Percentiles rank a stretch among this genome's conserved stretches.
Evolutionary conservation across 2,888 invertebrate species (phyloP).

Genomic region (Trichacis sp.): DNA sequence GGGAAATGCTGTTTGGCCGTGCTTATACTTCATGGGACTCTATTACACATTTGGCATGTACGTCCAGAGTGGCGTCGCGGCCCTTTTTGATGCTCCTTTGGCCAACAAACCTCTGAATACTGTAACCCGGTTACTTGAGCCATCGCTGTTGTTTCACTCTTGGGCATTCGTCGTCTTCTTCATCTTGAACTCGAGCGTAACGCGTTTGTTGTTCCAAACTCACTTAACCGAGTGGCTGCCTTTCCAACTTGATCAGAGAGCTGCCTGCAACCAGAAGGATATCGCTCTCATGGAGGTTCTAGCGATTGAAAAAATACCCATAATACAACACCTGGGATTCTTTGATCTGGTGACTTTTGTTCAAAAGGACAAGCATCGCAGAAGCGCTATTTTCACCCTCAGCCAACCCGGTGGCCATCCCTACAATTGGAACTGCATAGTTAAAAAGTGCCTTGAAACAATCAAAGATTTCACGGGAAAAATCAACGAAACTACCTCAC

Average conservation of each 20-base stretch:
- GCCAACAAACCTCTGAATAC: conserved; percentile 72
- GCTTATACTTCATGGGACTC: conserved; percentile 73
- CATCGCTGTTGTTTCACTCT: conserved; percentile 74
- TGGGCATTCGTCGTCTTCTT: conserved; percentile 81
- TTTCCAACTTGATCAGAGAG: conserved; percentile 73
- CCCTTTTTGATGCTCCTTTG: conserved; percentile 71
- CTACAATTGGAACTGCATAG: conserved; percentile 84
- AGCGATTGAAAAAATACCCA: conserved; percentile 73
- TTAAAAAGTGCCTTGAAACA: conserved; percentile 75
- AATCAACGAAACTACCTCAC: conserved; percentile 69
- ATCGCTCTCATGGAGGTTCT: conserved; percentile 76
- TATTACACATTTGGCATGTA: conserved; percentile 76
- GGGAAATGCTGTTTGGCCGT: conserved; percentile 74
- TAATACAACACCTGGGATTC: conserved; percentile 82
- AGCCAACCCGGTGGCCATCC: conserved; percentile 90
- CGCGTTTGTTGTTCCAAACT: conserved; percentile 79
- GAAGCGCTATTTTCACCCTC: conserved; percentile 78
- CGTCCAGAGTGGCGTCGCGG: conserved; percentile 71
- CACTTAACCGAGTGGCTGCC: conserved; percentile 78
- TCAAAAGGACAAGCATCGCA: conserved; percentile 73
- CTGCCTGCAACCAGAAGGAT: conserved; percentile 19
- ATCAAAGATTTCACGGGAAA: conserved; percentile 78
- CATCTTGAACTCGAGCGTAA: conserved; percentile 77
- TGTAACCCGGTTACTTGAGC: conserved; percentile 69
- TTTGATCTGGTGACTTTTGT: conserved; percentile 79